Evolutionary conservation across 2,888 invertebrate species (phyloP).

Genomic region (Drosophila suboccidentalis): DNA sequence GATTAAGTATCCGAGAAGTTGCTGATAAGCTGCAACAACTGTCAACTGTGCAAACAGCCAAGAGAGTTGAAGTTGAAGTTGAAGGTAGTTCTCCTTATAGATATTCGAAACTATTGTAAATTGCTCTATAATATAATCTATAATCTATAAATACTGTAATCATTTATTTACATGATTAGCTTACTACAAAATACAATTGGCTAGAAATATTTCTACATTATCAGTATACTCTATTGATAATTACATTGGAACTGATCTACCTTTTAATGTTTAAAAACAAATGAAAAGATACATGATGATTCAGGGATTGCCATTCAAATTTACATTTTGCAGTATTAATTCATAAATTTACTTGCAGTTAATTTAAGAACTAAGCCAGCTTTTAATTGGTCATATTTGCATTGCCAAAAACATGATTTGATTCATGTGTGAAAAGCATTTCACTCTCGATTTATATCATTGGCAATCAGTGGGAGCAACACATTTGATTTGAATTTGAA

Average conservation of each 20-base stretch:
- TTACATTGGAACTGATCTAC: too few relatives aligned
- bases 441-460: constrained; percentile 13
- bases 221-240: too few relatives aligned
- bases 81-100: constrained; percentile 4
- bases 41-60: constrained; percentile 5
- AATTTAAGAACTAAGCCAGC: not conserved
- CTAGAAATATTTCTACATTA: too few relatives aligned
- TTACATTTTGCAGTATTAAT: too few relatives aligned
- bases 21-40: not conserved
- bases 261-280: too few relatives aligned
- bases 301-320: too few relatives aligned
- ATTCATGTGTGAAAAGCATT: constrained; percentile 11
- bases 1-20: not conserved
- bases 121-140: too few relatives aligned
- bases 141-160: not conserved
- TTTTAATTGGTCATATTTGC: constrained; percentile 1
- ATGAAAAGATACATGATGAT: too few relatives aligned
- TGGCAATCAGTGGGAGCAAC: constrained; percentile 35
- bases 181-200: not conserved
- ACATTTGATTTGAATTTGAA: constrained; percentile 63
- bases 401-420: constrained; percentile 2
- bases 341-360: too few relatives aligned
- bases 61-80: not conserved
- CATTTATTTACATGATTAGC: not conserved
- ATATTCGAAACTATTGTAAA: not conserved